These are phyloP conservation scores for Xanthorhoe designata DNA, from an alignment of 2,888 invertebrate genomes.

Conservation along the genomic window DNA sequence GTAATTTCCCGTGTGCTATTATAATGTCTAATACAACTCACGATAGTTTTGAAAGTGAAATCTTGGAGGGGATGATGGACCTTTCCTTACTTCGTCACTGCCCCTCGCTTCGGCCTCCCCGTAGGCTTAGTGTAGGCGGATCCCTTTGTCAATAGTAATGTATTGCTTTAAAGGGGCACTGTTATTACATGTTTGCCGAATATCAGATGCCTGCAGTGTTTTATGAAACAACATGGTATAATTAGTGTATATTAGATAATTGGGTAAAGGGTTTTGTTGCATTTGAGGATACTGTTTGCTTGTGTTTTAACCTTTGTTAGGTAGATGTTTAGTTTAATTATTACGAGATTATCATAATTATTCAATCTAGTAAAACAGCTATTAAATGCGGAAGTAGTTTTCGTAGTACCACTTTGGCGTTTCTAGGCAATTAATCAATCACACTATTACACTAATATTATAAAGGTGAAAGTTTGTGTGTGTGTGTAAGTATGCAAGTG, in stretches of 20 bases:
- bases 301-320: background rate
- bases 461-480: too few relatives aligned
- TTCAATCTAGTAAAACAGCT: too few relatives aligned
- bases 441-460: too few relatives aligned
- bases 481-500: too few relatives aligned
- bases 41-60: too few relatives aligned
- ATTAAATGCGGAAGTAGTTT: too few relatives aligned
- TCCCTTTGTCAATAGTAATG: slow-evolving; percentile 46
- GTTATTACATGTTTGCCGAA: slow-evolving; percentile 36
- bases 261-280: background rate
- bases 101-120: slow-evolving; percentile 16
- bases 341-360: too few relatives aligned
- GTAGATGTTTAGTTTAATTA: background rate
- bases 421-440: too few relatives aligned
- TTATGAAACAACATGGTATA: slow-evolving; percentile 27
- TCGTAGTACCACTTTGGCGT: too few relatives aligned
- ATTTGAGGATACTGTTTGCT: background rate
- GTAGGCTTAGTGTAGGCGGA: slow-evolving; percentile 37
- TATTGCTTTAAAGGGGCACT: slow-evolving; percentile 38
- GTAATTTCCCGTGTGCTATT: too few relatives aligned
- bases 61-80: background rate
- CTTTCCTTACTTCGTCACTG: slow-evolving; percentile 18
- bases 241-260: slow-evolving; percentile 20
- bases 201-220: slow-evolving; percentile 31
- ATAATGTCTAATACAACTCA: too few relatives aligned